These are phyloP conservation scores for Rhagonycha fulva DNA, from an alignment of 2,888 invertebrate species.

Conservation along the genomic window DNA sequence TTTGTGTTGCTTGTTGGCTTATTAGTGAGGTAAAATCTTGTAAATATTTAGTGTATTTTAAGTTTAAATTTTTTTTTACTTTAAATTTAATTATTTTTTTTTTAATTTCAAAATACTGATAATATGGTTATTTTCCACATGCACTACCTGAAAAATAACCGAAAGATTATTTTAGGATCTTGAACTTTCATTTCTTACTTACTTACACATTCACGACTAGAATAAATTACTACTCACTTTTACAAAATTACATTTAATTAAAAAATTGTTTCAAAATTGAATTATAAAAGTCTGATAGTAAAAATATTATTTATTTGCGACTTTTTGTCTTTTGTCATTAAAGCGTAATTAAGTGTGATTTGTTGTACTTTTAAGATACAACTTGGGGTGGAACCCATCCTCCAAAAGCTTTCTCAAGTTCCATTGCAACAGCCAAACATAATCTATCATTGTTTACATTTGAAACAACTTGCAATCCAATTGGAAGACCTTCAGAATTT, in stretches of 20 bases:
- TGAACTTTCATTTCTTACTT: not conserved
- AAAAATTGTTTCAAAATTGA: not conserved
- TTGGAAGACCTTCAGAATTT: conserved; percentile 78
- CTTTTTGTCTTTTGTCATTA: not conserved
- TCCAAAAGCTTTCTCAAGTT: conserved; percentile 85
- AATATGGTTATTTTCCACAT: not conserved
- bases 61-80: no score
- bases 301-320: not conserved
- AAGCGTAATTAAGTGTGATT: not conserved
- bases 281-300: not conserved
- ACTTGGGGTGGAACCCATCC: conserved; percentile 72
- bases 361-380: not conserved
- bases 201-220: not conserved
- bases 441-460: conserved; percentile 82
- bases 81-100: no score
- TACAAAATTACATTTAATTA: not conserved
- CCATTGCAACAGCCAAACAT: conserved; percentile 85
- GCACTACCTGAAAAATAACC: not conserved
- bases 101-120: not conserved
- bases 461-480: conserved; percentile 86
- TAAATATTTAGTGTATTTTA: no score
- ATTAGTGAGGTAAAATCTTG: no score
- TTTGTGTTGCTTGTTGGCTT: no score
- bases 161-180: not conserved
- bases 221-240: not conserved